Evolutionary conservation across 2,113 vertebrate species (phyloP), one percentile per base, ranked within the genome.

Genomic region (Xenopus borealis): DNA sequence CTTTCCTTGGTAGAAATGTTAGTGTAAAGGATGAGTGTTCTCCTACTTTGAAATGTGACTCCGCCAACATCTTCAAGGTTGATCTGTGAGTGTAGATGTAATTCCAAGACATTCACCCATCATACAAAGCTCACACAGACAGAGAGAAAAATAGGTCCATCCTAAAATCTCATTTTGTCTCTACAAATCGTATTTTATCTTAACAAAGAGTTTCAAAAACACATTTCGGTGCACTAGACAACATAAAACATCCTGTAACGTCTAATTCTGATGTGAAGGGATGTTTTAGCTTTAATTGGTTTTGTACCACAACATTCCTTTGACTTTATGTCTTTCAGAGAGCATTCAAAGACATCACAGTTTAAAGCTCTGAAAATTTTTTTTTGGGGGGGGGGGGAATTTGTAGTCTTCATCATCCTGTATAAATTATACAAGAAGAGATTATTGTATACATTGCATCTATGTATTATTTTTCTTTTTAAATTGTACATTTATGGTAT

Each of bases 131-230:
- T 45, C 65, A 33, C 19, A 27, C 7, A 61, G 58, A 23, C 18
- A 61, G 57, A 50, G n/a, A 59, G 71, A 73, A 66, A 73, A 59
- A 73, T 73, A 58, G 72, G 33, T 23, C 52, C 18, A 16, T 66
- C 52, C 20, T 14, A 19, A 27, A 17, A 73, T 53, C 40, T 73
- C 53, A 58, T 66, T 73, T 30, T 73, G 53, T 73, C 72, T 73
- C 72, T 13, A 66, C 72, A 73, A 73, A 73, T 66, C 63, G 19
- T 73, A 73, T 73, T 73, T 73, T 57, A 73, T 66, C 63, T 66
- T 53, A 12, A 20, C 63, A 73, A 58, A 66, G 40, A 46, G 64
- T 66, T 50, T 66, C 53, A 27, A 52, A 40, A 57, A 72, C 23
- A 64, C 47, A 3, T 44, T 65, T 40, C 30, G 27, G 50, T 16